These are phyloP conservation scores for Glaucidium brasilianum DNA, from an alignment of 2,113 vertebrate species.

Conservation along the genomic window DNA sequence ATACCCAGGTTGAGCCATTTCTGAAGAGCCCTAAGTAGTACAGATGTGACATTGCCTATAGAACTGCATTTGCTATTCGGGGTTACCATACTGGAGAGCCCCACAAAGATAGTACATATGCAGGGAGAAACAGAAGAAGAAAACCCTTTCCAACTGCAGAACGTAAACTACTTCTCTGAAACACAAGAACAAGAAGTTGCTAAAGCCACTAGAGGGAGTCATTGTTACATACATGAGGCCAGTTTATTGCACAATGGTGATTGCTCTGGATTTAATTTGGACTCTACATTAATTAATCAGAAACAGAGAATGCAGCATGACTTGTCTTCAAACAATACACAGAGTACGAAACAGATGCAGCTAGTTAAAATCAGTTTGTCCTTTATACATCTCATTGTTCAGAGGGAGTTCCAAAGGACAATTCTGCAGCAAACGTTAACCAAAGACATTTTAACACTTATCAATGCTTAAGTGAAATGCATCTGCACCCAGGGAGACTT, in stretches of 20 bases:
- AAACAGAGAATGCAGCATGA: not conserved
- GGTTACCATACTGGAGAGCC: not conserved
- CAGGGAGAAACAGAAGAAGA: not conserved
- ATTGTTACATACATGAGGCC: not conserved
- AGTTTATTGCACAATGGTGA: not conserved
- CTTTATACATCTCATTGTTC: not conserved
- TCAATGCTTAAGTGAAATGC: not conserved
- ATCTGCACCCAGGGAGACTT: not conserved
- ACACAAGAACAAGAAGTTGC: not conserved
- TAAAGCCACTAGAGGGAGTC: constrained; percentile 32
- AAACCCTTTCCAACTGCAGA: not conserved
- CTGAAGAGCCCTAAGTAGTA: not conserved
- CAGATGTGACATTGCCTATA: not conserved
- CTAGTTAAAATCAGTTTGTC: not conserved
- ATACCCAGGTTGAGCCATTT: fast-evolving
- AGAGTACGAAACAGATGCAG: not conserved
- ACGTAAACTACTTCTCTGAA: not conserved
- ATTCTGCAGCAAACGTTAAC: not conserved
- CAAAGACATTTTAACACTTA: not conserved
- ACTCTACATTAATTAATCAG: not conserved
- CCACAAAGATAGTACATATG: not conserved
- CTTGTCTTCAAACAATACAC: not conserved
- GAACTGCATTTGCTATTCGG: not conserved
- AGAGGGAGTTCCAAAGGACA: not conserved
- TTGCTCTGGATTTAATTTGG: not conserved